phyloP scores from a whole-genome alignment of 1,140 invertebrate species.

The Rhynchophorus ferrugineus region DNA sequence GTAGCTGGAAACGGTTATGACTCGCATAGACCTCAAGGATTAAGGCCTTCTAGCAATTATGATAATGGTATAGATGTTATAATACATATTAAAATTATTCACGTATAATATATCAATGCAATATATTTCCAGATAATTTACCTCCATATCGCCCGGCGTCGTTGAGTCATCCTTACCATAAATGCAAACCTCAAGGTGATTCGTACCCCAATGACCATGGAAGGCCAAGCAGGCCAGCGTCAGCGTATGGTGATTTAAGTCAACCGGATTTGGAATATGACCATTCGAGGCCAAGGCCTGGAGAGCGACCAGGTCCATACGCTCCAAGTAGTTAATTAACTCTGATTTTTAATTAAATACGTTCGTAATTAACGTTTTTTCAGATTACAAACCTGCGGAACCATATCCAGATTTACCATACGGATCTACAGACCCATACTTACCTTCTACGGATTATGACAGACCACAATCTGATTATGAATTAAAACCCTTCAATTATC shows the following conservation, averaged over 20 bases:
- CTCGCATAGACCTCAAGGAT: not conserved
- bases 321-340: too few relatives aligned
- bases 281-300: not conserved
- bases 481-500: not conserved
- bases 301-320: too few relatives aligned
- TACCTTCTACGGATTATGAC: conserved; percentile 5
- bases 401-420: conserved; percentile 2
- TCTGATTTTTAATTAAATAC: not conserved
- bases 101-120: too few relatives aligned
- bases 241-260: not conserved
- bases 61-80: not conserved
- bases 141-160: conserved; percentile 21
- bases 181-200: conserved; percentile 13
- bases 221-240: not conserved
- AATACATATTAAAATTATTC: too few relatives aligned
- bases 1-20: conserved; percentile 13
- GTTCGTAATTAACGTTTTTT: not conserved
- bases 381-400: not conserved
- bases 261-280: not conserved
- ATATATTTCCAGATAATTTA: conserved; percentile 7
- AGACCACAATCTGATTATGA: conserved; percentile 4
- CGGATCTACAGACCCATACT: conserved; percentile 1
- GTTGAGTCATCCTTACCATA: conserved; percentile 21
- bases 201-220: conserved; percentile 6
- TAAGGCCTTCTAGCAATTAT: not conserved